These are phyloP conservation scores for Ctena decussata DNA, from an alignment of 2,888 invertebrate species.

Conservation along the genomic window DNA sequence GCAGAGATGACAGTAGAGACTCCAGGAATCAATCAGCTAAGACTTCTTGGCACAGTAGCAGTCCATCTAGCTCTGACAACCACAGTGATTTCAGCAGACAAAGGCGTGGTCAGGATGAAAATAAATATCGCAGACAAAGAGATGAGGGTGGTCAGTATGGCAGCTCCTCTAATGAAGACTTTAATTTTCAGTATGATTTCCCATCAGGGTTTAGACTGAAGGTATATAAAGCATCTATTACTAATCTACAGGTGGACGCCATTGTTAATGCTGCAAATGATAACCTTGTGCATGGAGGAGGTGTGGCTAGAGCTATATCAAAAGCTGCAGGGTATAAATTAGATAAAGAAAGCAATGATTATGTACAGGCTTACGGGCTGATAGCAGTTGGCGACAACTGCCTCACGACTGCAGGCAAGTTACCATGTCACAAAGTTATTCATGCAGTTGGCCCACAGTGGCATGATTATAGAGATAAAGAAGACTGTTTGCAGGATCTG, in stretches of 20 bases:
- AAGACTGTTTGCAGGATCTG: conserved; percentile 60
- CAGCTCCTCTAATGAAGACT: neutral
- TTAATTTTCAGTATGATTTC: conserved; percentile 21
- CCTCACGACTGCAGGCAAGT: conserved; percentile 49
- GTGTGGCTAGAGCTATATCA: conserved; percentile 59
- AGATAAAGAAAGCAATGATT: conserved; percentile 43
- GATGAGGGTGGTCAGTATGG: neutral
- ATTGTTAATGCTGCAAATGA: conserved; percentile 70
- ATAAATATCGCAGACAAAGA: neutral
- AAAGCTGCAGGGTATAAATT: conserved; percentile 53
- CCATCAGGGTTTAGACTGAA: conserved; percentile 25
- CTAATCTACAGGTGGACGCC: conserved; percentile 43
- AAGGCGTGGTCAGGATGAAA: neutral
- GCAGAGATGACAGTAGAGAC: neutral
- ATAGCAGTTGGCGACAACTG: conserved; percentile 44
- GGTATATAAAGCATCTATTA: conserved; percentile 60
- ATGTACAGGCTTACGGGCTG: conserved; percentile 25
- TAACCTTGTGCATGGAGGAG: conserved; percentile 60
- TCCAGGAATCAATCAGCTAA: neutral
- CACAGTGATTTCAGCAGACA: neutral
- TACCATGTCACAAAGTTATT: conserved; percentile 54
- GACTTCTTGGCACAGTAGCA: too few species aligned
- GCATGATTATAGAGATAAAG: conserved; percentile 56
- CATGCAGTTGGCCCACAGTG: conserved; percentile 70
- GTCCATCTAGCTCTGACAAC: too few species aligned